Conservation (phyloP, 2,797 vertebrate genomes). For the Streptopelia turtur region DNA sequence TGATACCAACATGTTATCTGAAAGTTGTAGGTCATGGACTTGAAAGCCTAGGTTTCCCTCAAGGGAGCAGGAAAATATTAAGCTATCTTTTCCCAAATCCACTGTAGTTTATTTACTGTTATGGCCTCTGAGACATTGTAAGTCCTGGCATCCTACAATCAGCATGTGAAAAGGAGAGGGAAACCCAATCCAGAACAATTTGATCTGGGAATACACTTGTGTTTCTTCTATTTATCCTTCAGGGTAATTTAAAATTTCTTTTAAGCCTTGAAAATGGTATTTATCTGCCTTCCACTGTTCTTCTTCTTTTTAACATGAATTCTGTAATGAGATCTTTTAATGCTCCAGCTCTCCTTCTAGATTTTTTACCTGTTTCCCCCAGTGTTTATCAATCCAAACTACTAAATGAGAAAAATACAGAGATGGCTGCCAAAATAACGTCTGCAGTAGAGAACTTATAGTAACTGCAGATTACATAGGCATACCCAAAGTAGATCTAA, state of each 20-base stretch:
- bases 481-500: background rate
- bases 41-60: background rate
- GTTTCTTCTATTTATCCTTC: background rate
- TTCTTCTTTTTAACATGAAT: constrained; percentile 10
- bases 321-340: background rate
- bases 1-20: background rate
- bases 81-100: background rate
- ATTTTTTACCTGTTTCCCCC: background rate
- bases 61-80: background rate
- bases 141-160: background rate
- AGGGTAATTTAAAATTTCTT: background rate
- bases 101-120: background rate
- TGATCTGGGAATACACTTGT: background rate
- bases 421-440: background rate
- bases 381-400: background rate
- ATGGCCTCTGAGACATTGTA: background rate
- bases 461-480: background rate
- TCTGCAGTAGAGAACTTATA: background rate
- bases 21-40: background rate
- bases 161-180: background rate
- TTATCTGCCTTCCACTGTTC: background rate
- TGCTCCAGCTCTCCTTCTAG: background rate
- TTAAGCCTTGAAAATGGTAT: background rate
- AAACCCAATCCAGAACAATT: background rate
- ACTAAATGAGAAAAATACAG: constrained; percentile 1